A percentile compares a stretch with the other conserved stretches of the same genome.
phyloP scores from a whole-genome alignment of 2,888 invertebrate species.

The Melieria crassipennis region DNA sequence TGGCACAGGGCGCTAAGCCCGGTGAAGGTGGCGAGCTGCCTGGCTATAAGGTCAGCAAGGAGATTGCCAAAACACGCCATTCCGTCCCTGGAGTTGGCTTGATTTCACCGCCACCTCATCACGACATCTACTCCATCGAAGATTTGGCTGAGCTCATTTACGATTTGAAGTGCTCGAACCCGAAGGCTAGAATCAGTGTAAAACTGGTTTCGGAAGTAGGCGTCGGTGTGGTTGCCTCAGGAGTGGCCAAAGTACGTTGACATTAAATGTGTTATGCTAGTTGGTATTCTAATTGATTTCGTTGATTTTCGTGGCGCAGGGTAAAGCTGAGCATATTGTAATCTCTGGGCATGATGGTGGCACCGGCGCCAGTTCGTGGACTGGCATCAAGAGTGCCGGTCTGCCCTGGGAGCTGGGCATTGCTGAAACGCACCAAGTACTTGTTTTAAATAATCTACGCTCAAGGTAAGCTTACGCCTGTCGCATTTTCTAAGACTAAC shows the following conservation, averaged over 20 bases:
- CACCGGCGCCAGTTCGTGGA: conserved; percentile 99
- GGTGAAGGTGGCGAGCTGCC: conserved; percentile 99
- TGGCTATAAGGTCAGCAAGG: conserved; percentile 89
- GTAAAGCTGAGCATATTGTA: conserved; percentile 98
- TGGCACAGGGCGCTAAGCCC: conserved; percentile 99
- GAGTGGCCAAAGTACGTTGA: conserved; percentile 86
- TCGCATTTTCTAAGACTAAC: conserved; percentile 53
- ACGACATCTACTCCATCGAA: conserved; percentile 99
- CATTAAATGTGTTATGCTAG: background rate
- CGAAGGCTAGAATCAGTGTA: conserved; percentile 92
- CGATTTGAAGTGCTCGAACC: conserved; percentile 97
- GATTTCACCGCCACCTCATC: conserved; percentile 99
- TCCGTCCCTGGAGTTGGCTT: conserved; percentile 97
- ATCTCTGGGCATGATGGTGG: conserved; percentile 99
- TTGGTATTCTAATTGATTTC: conserved; percentile 29
- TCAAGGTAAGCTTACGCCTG: conserved; percentile 69
- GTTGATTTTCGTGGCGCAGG: conserved; percentile 67
- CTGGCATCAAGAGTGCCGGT: conserved; percentile 97
- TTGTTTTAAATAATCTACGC: conserved; percentile 91
- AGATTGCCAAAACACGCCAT: conserved; percentile 94
- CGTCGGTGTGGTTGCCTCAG: conserved; percentile 98
- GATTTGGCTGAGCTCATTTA: conserved; percentile 98
- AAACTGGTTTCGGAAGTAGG: conserved; percentile 99
- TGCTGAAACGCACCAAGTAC: conserved; percentile 97
- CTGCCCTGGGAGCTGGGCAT: conserved; percentile 98